Base-by-base conservation (phyloP, 1,140 invertebrate genomes). In the Episyrphus balteatus region DNA sequence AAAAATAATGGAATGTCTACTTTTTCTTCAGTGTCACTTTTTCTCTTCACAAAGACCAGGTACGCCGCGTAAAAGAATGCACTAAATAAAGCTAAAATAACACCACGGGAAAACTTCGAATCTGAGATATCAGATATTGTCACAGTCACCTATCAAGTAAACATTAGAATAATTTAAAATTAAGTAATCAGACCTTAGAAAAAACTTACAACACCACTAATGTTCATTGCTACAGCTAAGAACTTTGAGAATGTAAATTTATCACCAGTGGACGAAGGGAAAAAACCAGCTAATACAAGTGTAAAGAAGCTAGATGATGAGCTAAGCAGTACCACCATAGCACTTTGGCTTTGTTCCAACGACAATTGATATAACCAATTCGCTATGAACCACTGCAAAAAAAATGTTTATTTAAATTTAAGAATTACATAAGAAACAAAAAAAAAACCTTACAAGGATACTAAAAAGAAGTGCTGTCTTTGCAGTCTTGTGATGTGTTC, bases 1-100 rank as follows among this genome's bases (percentile, higher is more conserved):
- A 92, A 92, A 70, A 92, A 92, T 75, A 92, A 81, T 31, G 86
- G 84, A 65, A 92, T 85, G 68, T 92, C 86, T 62, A 92, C 79
- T 69, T 86, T 86, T 56, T 90, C 86, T 70, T 92, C 88, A 58
- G 86, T 80, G 58, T 88, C 83, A 12, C 89, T 84, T 70, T 85
- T 85, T 57, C 82, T 74, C 56, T 81, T 75, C 2, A 93, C 71
- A 57, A 89, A 82, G 42, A 92, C 88, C 51, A 92, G 73, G 69
- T 91, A 92, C 11, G 78, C 71, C 19, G 88, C 84, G 72, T 91
- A 91, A 53, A 88, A 83, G 59, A 91, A 79, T 47, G 89, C 84
- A 68, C 88, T 88, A 54, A 83, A 73, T 51, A 92, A 66, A 30
- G 86, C 80, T 71, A 90, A 68, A 71, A 77, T 70, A n/a, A 84